A percentile compares a stretch with the other conserved stretches of the same genome.
phyloP scores from a whole-genome alignment of 2,113 vertebrate genomes.

The Ahaetulla prasina region DNA sequence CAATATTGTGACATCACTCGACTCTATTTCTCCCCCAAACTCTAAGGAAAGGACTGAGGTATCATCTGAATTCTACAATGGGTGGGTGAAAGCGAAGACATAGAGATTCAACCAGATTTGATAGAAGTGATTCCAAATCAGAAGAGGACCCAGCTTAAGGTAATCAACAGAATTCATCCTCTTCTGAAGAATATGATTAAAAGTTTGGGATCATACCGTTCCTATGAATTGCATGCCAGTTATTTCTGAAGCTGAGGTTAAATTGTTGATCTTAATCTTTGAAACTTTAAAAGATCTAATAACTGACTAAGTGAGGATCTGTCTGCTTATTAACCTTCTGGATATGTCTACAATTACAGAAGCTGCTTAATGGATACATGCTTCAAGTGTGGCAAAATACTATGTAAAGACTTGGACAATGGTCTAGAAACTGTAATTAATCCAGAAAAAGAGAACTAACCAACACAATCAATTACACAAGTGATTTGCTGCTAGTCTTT shows the following conservation, averaged over 20 bases:
- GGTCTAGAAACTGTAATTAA: neutral
- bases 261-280: neutral
- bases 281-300: neutral
- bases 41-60: neutral
- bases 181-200: neutral
- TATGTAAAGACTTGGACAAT: neutral
- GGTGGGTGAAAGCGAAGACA: neutral
- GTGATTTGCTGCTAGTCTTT: neutral
- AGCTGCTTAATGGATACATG: neutral
- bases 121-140: neutral
- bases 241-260: neutral
- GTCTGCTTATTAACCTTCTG: neutral
- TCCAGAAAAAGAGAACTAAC: neutral
- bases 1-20: neutral
- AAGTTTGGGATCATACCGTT: neutral
- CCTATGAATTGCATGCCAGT: neutral
- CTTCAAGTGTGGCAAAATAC: neutral
- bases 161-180: neutral
- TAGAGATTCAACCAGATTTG: neutral
- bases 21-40: neutral
- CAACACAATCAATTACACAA: neutral
- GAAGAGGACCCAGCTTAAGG: neutral
- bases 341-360: neutral
- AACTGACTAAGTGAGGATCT: neutral
- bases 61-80: neutral